Percentiles rank a stretch among this genome's conserved stretches.
These are phyloP conservation scores for Agonopterix heracliana DNA, from an alignment of 2,888 invertebrate species.

Conservation along the genomic window DNA sequence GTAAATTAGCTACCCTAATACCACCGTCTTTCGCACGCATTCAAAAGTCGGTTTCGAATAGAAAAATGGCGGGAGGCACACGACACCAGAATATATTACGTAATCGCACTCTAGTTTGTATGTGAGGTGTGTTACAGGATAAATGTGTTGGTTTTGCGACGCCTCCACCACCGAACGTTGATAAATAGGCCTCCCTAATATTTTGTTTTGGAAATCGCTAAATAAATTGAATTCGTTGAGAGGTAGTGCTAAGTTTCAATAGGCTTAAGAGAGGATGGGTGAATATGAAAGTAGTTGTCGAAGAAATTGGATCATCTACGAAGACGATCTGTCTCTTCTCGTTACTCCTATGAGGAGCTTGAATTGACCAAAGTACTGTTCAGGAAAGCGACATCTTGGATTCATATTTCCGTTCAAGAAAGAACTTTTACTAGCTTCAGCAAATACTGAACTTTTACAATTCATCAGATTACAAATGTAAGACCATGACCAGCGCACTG, in stretches of 20 bases:
- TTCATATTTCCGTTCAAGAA: too few species aligned
- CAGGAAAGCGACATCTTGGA: too few species aligned
- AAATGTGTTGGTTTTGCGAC: constrained; percentile 60
- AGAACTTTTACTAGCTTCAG: too few species aligned
- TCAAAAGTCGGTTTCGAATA: constrained; percentile 29
- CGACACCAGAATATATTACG: constrained; percentile 68
- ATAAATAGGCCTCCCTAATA: constrained; percentile 59
- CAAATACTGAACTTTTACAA: too few species aligned
- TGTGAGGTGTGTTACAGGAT: constrained; percentile 54
- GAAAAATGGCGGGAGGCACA: constrained; percentile 61
- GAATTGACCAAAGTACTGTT: too few species aligned
- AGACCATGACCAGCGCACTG: too few species aligned
- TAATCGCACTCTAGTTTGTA: constrained; percentile 63
- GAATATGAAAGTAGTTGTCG: constrained; percentile 2
- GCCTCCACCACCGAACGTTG: constrained; percentile 45
- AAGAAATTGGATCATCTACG: too few species aligned
- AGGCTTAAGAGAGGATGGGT: constrained; percentile 24
- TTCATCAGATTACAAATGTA: too few species aligned
- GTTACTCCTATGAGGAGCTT: too few species aligned
- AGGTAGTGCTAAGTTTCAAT: constrained; percentile 37
- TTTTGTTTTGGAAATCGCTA: constrained; percentile 57
- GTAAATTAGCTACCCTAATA: constrained; percentile 41
- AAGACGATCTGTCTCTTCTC: too few species aligned
- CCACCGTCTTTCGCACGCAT: constrained; percentile 32
- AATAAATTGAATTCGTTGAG: constrained; percentile 54